Evolutionary conservation across 2,888 invertebrate genomes (phyloP).

Genomic region (Timandra comae): DNA sequence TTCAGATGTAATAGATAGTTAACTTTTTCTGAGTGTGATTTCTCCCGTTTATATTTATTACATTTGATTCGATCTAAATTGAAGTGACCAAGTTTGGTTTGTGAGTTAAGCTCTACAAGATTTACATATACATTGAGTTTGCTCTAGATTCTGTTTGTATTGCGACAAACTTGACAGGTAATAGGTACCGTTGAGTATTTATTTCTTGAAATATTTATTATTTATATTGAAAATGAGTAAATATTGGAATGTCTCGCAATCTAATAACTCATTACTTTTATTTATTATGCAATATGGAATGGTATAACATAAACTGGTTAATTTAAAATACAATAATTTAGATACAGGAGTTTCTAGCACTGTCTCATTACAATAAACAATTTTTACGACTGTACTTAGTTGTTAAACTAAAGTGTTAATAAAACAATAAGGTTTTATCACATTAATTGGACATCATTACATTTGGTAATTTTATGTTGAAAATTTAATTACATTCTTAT

Average conservation of each 20-base stretch:
- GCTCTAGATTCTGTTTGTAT: slow-evolving; percentile 51
- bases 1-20: too few species aligned
- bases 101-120: slow-evolving; percentile 44
- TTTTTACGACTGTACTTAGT: too few species aligned
- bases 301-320: too few species aligned
- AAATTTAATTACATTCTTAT: slow-evolving; percentile 28
- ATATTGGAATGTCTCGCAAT: too few species aligned
- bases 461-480: slow-evolving; percentile 27
- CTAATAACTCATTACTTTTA: too few species aligned
- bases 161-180: slow-evolving; percentile 38
- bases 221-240: slow-evolving; percentile 13
- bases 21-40: too few species aligned
- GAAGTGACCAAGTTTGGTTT: slow-evolving; percentile 38
- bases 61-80: slow-evolving; percentile 38
- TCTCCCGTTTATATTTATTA: slow-evolving; percentile 12
- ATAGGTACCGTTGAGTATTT: slow-evolving; percentile 46
- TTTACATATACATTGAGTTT: slow-evolving; percentile 58
- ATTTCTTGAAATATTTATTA: slow-evolving; percentile 29
- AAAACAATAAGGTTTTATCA: too few species aligned
- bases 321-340: too few species aligned
- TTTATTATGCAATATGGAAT: too few species aligned
- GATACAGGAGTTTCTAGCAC: too few species aligned
- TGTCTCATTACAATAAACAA: too few species aligned
- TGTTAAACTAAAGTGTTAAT: too few species aligned
- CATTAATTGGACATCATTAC: slow-evolving; percentile 21